Percentiles rank a stretch among this genome's conserved stretches.
phyloP scores from a whole-genome alignment of 2,797 vertebrate species.

The Macroramphosus scolopax region DNA sequence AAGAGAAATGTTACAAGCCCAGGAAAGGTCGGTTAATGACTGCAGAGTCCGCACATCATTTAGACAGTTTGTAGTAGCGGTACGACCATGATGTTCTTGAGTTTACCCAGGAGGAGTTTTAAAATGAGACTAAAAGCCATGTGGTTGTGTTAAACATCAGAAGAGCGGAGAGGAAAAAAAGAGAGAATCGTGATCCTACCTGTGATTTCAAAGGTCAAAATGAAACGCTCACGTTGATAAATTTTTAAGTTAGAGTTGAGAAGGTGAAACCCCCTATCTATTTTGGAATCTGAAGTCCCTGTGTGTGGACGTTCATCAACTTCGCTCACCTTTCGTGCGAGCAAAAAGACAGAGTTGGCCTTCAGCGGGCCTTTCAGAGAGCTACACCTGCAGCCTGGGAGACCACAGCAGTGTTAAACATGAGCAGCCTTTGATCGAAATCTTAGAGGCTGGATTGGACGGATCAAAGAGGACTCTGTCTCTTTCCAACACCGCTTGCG shows the following conservation, averaged over 20 bases:
- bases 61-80: background rate
- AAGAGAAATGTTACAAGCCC: no score
- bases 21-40: background rate
- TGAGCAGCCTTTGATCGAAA: constrained; percentile 54
- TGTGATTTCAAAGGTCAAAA: no score
- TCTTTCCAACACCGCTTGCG: constrained; percentile 11
- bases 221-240: no score
- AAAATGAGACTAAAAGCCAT: background rate
- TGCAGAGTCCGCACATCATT: constrained; percentile 1
- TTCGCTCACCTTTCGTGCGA: constrained; percentile 12
- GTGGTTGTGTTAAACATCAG: constrained; percentile 1
- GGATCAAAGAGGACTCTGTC: constrained; percentile 48
- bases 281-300: constrained; percentile 11
- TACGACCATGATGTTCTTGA: no score
- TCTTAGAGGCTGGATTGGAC: constrained; percentile 26
- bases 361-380: constrained; percentile 26
- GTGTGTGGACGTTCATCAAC: constrained; percentile 9
- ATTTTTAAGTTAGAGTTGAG: no score
- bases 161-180: no score
- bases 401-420: constrained; percentile 33
- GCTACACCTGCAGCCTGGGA: constrained; percentile 42
- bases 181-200: no score
- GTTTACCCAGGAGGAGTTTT: no score
- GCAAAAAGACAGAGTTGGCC: constrained; percentile 14
- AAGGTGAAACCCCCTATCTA: no score